These are phyloP conservation scores for Osmerus mordax DNA, from an alignment of 2,113 vertebrate species.

Conservation along the genomic window DNA sequence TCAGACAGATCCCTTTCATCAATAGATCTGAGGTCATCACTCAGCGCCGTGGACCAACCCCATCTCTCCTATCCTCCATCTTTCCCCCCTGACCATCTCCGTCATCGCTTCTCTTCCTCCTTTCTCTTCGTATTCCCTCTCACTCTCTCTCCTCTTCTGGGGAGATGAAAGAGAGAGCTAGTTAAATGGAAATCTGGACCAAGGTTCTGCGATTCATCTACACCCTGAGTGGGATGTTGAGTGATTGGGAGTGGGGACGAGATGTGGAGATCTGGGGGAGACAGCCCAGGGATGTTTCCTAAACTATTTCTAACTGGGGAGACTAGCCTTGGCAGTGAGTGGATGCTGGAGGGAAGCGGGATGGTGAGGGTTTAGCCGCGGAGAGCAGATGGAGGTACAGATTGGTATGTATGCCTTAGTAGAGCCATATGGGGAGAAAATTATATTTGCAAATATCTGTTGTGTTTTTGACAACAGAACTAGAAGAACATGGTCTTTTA, in stretches of 20 bases:
- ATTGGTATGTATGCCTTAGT: conserved; percentile 64
- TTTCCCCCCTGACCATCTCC: conserved; percentile 3
- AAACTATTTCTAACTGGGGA: conserved; percentile 33
- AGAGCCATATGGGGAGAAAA: conserved; percentile 57
- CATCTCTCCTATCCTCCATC: conserved; percentile 1
- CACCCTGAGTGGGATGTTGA: conserved; percentile 26
- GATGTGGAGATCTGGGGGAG: conserved; percentile 35
- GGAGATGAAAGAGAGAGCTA: conserved; percentile 20
- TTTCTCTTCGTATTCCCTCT: conserved; percentile 28
- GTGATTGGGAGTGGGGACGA: conserved; percentile 17
- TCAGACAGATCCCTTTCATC: conserved; percentile 47
- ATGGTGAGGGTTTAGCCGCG: conserved; percentile 48
- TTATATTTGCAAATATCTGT: neutral
- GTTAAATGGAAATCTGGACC: conserved; percentile 16
- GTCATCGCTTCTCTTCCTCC: conserved; percentile 20
- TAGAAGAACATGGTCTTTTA: neutral
- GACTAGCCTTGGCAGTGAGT: conserved; percentile 40
- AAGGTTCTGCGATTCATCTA: conserved; percentile 27
- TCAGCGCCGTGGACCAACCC: conserved; percentile 24
- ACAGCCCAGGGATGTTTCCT: conserved; percentile 46
- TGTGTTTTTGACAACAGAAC: neutral
- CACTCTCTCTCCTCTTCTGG: conserved; percentile 11
- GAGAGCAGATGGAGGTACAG: conserved; percentile 69
- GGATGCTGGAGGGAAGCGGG: conserved; percentile 37
- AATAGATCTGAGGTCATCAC: conserved; percentile 49